A percentile compares a stretch with the other conserved stretches of the same genome.
Evolutionary conservation across 2,113 vertebrate species (phyloP).

Genomic region (Aegithalos caudatus): DNA sequence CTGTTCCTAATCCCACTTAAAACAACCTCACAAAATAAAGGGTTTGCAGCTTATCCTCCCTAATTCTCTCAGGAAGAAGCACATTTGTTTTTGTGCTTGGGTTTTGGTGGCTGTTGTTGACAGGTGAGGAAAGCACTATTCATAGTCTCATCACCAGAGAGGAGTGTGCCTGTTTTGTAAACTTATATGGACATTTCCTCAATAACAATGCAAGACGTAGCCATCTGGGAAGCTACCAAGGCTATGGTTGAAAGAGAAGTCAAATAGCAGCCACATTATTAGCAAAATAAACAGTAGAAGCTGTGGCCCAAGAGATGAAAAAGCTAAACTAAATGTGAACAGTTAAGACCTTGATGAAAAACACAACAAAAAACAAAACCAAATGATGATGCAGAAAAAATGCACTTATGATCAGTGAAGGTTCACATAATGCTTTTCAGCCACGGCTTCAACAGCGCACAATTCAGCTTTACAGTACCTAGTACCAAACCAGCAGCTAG

Average conservation of each 20-base stretch:
- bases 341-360: not conserved
- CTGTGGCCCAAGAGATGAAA: not conserved
- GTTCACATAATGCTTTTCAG: not conserved
- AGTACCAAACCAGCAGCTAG: not conserved
- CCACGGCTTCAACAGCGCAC: not conserved
- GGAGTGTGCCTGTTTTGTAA: not conserved
- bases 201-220: not conserved
- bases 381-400: not conserved
- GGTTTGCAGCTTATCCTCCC: not conserved
- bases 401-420: not conserved
- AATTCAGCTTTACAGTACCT: not conserved
- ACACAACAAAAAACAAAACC: not conserved
- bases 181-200: not conserved
- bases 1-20: slow-evolving; percentile 10
- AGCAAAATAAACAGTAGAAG: not conserved
- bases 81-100: not conserved
- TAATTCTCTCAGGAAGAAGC: not conserved
- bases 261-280: not conserved
- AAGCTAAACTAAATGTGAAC: not conserved
- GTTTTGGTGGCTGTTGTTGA: not conserved
- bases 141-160: not conserved
- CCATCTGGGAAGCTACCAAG: not conserved
- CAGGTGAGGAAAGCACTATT: not conserved
- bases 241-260: not conserved
- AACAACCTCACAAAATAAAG: not conserved